Evolutionary conservation across 2,113 vertebrate species (phyloP).

Genomic region (Mustelus asterias): DNA sequence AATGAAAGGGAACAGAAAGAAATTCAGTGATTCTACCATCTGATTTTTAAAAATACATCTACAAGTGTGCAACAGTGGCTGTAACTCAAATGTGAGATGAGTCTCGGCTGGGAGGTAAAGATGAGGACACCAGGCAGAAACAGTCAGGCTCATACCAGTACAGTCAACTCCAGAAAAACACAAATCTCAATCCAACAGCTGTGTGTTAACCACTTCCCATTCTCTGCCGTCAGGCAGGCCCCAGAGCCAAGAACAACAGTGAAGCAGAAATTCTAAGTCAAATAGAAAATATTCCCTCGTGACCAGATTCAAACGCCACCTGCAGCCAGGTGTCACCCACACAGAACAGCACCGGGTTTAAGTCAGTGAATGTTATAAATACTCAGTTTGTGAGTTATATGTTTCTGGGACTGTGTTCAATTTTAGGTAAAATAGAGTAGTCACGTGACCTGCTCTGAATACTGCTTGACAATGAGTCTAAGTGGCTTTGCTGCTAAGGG

Average conservation of each 20-base stretch:
- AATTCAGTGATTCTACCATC: not conserved
- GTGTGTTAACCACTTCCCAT: conserved; percentile 33
- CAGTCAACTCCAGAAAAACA: conserved; percentile 32
- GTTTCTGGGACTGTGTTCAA: too few relatives aligned
- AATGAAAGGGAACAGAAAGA: not conserved
- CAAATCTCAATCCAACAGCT: conserved; percentile 11
- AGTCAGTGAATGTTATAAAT: not conserved
- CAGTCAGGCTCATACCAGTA: conserved; percentile 5
- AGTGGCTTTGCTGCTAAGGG: too few relatives aligned
- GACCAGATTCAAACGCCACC: not conserved
- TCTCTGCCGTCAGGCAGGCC: not conserved
- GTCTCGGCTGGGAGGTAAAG: conserved; percentile 5
- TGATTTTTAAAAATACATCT: not conserved
- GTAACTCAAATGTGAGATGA: not conserved
- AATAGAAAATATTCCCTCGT: not conserved
- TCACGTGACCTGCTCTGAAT: too few relatives aligned
- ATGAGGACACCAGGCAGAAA: not conserved
- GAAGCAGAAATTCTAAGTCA: conserved; percentile 13
- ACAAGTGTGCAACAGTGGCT: not conserved
- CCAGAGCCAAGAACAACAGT: conserved; percentile 20
- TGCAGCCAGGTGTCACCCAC: conserved; percentile 2
- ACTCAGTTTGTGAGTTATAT: too few relatives aligned
- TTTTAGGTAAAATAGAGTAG: too few relatives aligned
- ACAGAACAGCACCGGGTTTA: not conserved
- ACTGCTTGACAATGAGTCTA: too few relatives aligned